These are phyloP conservation scores for Synergus itoensis DNA, from an alignment of 2,888 invertebrate species.

Conservation along the genomic window DNA sequence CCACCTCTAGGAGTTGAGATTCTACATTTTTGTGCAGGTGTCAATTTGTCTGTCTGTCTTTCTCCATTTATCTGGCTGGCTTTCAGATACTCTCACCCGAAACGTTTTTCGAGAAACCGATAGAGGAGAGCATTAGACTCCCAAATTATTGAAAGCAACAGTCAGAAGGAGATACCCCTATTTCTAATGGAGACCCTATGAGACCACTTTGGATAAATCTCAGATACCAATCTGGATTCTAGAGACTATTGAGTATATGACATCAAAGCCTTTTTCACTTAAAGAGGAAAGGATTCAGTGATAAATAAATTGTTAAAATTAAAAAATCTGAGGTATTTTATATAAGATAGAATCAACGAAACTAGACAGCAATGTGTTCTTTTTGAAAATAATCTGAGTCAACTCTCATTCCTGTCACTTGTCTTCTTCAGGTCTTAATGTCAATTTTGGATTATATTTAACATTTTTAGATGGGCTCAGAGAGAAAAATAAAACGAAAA, in stretches of 20 bases:
- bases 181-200: constrained; percentile 50
- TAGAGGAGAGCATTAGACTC: constrained; percentile 70
- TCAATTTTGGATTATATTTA: too few relatives aligned
- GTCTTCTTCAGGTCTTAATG: too few relatives aligned
- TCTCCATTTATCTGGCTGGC: background rate
- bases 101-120: constrained; percentile 49
- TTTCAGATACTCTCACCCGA: constrained; percentile 43
- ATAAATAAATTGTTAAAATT: background rate
- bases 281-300: background rate
- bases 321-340: too few relatives aligned
- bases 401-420: too few relatives aligned
- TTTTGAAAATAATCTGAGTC: too few relatives aligned
- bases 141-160: constrained; percentile 76
- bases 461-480: too few relatives aligned
- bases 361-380: too few relatives aligned
- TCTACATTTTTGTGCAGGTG: constrained; percentile 65
- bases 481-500: too few relatives aligned
- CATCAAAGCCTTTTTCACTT: background rate
- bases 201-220: constrained; percentile 24
- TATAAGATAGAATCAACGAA: too few relatives aligned
- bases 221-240: constrained; percentile 21
- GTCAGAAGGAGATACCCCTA: constrained; percentile 53
- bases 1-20: constrained; percentile 55
- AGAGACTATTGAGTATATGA: background rate
- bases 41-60: constrained; percentile 65